Conservation (phyloP, 2,797 vertebrate genomes). For the Crypturellus tataupa region DNA sequence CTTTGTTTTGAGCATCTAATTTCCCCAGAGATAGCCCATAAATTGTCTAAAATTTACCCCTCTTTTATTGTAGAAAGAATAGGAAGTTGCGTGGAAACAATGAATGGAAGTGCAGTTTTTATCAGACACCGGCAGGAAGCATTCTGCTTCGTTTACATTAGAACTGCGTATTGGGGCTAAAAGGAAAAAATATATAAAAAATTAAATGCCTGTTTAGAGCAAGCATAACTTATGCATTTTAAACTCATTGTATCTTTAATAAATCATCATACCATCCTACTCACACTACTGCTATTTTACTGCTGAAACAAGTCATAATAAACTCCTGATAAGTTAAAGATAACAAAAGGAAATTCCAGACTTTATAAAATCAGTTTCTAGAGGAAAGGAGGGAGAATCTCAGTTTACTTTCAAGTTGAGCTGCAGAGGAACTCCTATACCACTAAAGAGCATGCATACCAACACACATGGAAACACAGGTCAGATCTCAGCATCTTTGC, state of each 20-base stretch:
- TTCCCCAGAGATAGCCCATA: constrained; percentile 66
- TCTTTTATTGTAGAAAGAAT: constrained; percentile 68
- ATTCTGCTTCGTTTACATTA: constrained; percentile 73
- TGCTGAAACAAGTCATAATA: constrained; percentile 61
- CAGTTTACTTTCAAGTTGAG: constrained; percentile 55
- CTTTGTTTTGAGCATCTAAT: constrained; percentile 47
- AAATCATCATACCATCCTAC: constrained; percentile 42
- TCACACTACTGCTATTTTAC: constrained; percentile 28
- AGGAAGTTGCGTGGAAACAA: constrained; percentile 80
- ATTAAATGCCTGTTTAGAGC: constrained; percentile 4
- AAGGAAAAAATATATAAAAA: background rate
- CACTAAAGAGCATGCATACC: constrained; percentile 27
- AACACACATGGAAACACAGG: background rate
- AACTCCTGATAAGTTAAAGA: constrained; percentile 65
- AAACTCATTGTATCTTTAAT: constrained; percentile 46
- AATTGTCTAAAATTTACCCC: constrained; percentile 69
- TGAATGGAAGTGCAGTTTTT: constrained; percentile 81
- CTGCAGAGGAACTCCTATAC: constrained; percentile 62
- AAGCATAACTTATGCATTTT: constrained; percentile 49
- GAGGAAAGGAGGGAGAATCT: constrained; percentile 33
- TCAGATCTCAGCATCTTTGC: background rate
- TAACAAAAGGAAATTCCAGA: constrained; percentile 72
- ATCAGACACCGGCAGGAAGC: constrained; percentile 79
- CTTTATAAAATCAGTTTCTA: constrained; percentile 68
- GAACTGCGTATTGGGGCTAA: constrained; percentile 53